Conservation (phyloP, 2,797 vertebrate species). For the Onychomys arenicola region DNA sequence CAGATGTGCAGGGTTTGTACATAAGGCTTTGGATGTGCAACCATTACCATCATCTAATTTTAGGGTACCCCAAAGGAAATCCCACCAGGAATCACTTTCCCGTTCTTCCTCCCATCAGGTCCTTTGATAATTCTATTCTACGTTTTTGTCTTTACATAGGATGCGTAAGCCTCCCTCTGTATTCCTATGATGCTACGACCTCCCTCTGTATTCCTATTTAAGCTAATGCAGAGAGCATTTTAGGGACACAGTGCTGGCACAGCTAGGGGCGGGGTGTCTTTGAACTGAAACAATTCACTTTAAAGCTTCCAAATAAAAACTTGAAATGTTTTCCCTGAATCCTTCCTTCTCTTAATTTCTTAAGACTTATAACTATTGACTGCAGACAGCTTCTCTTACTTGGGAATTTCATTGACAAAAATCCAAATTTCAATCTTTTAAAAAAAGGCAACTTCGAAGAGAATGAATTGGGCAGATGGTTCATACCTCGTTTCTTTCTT, state of each 20-base stretch:
- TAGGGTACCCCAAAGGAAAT: not conserved
- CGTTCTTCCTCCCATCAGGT: not conserved
- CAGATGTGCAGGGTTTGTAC: not conserved
- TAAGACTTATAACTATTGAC: constrained; percentile 23
- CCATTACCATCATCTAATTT: not conserved
- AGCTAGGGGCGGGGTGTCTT: not conserved
- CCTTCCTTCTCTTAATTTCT: constrained; percentile 45
- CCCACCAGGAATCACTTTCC: not conserved
- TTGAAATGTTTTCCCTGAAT: not conserved
- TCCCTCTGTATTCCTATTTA: not conserved
- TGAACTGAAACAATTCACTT: constrained; percentile 32
- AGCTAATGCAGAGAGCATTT: not conserved
- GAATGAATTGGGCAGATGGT: not conserved
- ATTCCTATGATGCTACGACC: too few relatives aligned
- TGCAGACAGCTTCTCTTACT: constrained; percentile 34
- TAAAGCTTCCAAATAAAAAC: constrained; percentile 48
- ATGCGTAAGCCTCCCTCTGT: not conserved
- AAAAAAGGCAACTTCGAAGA: constrained; percentile 21
- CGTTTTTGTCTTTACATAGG: not conserved
- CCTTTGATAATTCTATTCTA: not conserved
- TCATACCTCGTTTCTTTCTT: not conserved
- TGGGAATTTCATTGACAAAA: constrained; percentile 40
- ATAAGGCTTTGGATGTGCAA: not conserved
- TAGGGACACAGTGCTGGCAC: not conserved
- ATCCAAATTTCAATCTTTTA: constrained; percentile 13